Evolutionary conservation across 2,797 vertebrate species (phyloP).

Genomic region (Sylvia borin): DNA sequence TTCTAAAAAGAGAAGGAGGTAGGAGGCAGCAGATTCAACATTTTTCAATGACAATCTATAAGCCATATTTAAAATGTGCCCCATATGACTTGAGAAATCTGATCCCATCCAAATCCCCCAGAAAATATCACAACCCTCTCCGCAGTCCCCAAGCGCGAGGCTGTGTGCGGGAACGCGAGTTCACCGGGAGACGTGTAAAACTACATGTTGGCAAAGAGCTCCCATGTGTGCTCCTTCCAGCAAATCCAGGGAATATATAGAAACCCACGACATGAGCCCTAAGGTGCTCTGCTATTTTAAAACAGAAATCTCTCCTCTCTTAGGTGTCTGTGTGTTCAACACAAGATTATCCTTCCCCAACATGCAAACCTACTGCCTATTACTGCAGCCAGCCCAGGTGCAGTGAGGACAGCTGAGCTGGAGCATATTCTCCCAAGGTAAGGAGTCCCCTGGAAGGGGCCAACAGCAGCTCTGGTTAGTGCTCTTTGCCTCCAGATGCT

Average conservation of each 20-base stretch:
- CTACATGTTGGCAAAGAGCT: conserved; percentile 27
- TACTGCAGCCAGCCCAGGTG: neutral
- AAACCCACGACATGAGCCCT: neutral
- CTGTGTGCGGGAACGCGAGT: neutral
- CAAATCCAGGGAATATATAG: conserved; percentile 26
- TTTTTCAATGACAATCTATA: neutral
- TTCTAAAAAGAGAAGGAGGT: neutral
- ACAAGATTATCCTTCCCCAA: neutral
- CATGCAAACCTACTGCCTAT: neutral
- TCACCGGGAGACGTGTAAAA: conserved; percentile 25
- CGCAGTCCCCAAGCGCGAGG: neutral
- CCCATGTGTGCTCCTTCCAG: neutral
- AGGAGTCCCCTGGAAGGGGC: neutral
- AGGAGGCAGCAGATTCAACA: neutral
- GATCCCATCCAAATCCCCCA: conserved; percentile 20
- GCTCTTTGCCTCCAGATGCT: neutral
- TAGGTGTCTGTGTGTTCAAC: neutral
- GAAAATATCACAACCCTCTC: conserved; percentile 13
- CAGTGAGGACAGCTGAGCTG: neutral
- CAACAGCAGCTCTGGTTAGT: neutral
- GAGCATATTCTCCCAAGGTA: neutral
- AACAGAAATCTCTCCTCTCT: neutral
- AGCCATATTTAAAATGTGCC: conserved; percentile 10
- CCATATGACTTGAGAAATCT: neutral
- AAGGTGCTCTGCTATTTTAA: conserved; percentile 1